phyloP scores from a whole-genome alignment of 2,113 vertebrate species.

The Pavo muticus region DNA sequence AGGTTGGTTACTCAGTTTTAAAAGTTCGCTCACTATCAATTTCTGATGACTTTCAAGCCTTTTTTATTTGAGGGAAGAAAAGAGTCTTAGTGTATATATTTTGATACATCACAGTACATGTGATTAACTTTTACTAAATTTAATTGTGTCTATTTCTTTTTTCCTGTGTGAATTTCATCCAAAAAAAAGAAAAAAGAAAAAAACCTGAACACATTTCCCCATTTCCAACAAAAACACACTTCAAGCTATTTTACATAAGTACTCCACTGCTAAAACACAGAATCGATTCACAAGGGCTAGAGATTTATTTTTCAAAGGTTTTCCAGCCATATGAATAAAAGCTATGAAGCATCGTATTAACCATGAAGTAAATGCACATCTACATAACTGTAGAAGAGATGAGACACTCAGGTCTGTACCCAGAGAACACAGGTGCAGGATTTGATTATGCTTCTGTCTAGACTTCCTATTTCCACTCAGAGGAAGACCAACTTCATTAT shows the following conservation, averaged over 20 bases:
- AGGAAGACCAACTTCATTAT: not conserved
- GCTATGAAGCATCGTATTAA: not conserved
- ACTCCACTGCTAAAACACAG: rapidly evolving
- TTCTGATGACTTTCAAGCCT: not conserved
- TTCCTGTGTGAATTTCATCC: not conserved
- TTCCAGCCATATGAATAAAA: not conserved
- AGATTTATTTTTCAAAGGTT: not conserved
- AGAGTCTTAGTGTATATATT: no score
- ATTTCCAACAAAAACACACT: not conserved
- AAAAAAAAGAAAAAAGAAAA: no score
- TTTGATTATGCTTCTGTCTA: not conserved
- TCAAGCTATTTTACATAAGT: rapidly evolving
- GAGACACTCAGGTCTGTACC: not conserved
- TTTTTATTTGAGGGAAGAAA: no score
- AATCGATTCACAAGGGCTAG: not conserved
- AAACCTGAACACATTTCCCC: not conserved
- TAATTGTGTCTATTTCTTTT: not conserved
- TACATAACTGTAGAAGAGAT: not conserved
- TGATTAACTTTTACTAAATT: not conserved
- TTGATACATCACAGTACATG: no score
- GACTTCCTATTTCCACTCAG: not conserved
- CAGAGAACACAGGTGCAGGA: not conserved
- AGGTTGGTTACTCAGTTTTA: not conserved
- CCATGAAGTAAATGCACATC: not conserved
- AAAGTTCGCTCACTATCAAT: not conserved